Conservation (phyloP, 2,888 invertebrate genomes). For the Cephus pulcher region DNA sequence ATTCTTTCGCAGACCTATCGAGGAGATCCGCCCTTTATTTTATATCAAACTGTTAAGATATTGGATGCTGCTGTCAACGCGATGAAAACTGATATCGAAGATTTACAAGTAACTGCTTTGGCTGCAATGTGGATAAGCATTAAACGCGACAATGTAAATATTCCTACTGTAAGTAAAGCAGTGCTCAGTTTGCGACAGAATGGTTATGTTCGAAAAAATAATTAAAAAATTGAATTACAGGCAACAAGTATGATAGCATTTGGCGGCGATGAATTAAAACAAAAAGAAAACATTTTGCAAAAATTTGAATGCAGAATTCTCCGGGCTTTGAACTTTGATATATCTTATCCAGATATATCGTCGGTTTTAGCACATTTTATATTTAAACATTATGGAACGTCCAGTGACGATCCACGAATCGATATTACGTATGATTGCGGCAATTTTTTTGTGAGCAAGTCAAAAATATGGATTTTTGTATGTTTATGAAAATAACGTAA, state of each 20-base stretch:
- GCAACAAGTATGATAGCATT: conserved; percentile 37
- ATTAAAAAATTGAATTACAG: conserved; percentile 26
- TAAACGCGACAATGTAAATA: conserved; percentile 40
- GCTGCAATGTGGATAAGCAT: conserved; percentile 50
- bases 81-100: conserved; percentile 10
- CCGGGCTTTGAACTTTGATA: conserved; percentile 39
- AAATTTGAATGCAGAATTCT: conserved; percentile 45
- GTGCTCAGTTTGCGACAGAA: background rate
- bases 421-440: conserved; percentile 37
- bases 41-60: conserved; percentile 49
- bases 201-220: background rate
- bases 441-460: conserved; percentile 42
- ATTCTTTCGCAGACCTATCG: conserved; percentile 36
- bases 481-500: background rate
- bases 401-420: background rate
- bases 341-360: conserved; percentile 46
- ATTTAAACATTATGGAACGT: conserved; percentile 15
- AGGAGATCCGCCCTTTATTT: conserved; percentile 37
- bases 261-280: conserved; percentile 33
- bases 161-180: conserved; percentile 35
- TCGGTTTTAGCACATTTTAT: conserved; percentile 38
- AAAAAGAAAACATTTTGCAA: conserved; percentile 29
- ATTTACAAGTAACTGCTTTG: conserved; percentile 44
- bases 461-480: background rate
- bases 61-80: conserved; percentile 42